Base-by-base conservation (phyloP, 2,113 vertebrate genomes). In the Ictalurus furcatus region DNA sequence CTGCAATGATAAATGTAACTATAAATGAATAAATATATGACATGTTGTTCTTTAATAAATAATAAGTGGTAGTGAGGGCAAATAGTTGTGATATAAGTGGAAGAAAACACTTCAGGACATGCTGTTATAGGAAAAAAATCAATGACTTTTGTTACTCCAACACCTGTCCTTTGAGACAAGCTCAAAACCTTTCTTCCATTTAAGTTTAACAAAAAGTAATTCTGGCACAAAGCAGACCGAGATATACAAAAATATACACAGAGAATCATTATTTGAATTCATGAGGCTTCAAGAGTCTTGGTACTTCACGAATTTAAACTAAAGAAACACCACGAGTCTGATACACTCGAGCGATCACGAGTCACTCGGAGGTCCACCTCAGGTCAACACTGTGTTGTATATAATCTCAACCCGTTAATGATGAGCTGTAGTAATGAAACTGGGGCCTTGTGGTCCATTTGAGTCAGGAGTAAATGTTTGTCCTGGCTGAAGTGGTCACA, bases 311-410 rank as follows among this genome's bases (percentile, higher is more conserved):
- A 34, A 30, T 13, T 30, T 48, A 85, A 69, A 9, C 61, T 85
- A 19, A 67, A n/a, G 37, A 25, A 19, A 11, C 11, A 30, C 28
- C 69, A 21, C 4, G 17, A 21, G 19, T 65, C 71, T 61, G 56
- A 76, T 86, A n/a, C 73, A 78, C 85, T 78, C n/a, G 54, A 44
- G 12, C n/a, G 73, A 48, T 61, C 85, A n/a, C 14, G 54, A 76
- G 52, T 13, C 25, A 6, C 54, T 78, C 69, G 0, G 16, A n/a
- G 54, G 85, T 78, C 73, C n/a, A 19, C 34, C 16, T 40, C 56
- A 16, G 85, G 85, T 78, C 73, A 78, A 7, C 73, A 12, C 11
- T 1, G 19, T 74, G 54, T 48, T 61, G 71, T 40, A n/a, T 34
- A 86, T 40, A 71, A 85, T 19, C 65, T 40, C 48, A 86, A 74